A percentile compares a stretch with the other conserved stretches of the same genome.
Evolutionary conservation across 2,888 invertebrate genomes (phyloP).

Genomic region (Alloscopus bannaensis): DNA sequence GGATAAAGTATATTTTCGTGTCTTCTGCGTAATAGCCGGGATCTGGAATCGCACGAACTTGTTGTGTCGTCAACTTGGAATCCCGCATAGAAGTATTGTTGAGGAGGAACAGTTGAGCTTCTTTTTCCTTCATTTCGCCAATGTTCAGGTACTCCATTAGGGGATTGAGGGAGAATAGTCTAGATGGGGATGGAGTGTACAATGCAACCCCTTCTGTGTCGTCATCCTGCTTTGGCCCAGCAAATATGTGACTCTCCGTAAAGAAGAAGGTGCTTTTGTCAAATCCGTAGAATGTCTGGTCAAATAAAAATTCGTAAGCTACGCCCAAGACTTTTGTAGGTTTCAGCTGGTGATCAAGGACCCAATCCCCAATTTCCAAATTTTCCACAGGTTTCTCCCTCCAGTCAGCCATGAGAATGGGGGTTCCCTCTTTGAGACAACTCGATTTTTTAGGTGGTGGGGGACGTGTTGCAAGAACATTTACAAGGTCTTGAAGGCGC

Average conservation of each 20-base stretch:
- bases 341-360: constrained; percentile 56
- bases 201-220: background rate
- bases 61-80: background rate
- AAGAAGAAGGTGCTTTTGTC: constrained; percentile 46
- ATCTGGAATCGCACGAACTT: constrained; percentile 23
- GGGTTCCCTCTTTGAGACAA: constrained; percentile 41
- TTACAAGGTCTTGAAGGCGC: background rate
- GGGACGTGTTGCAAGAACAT: too few species aligned
- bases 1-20: constrained; percentile 57
- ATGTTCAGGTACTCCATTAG: constrained; percentile 48
- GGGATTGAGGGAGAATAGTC: constrained; percentile 39
- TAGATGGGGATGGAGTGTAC: constrained; percentile 15
- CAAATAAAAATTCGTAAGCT: constrained; percentile 31
- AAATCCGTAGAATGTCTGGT: constrained; percentile 62
- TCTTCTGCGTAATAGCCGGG: constrained; percentile 22
- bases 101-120: background rate
- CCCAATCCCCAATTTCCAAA: constrained; percentile 51
- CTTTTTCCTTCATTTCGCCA: background rate
- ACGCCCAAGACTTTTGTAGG: constrained; percentile 50
- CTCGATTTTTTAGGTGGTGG: too few species aligned
- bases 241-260: constrained; percentile 53
- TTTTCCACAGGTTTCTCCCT: constrained; percentile 49
- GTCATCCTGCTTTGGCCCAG: constrained; percentile 9
- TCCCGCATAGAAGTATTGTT: background rate
- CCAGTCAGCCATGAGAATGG: constrained; percentile 48